Percentiles rank a stretch among this genome's conserved stretches.
Evolutionary conservation across 2,888 invertebrate genomes (phyloP).

Genomic region (Strigamia maritima): DNA sequence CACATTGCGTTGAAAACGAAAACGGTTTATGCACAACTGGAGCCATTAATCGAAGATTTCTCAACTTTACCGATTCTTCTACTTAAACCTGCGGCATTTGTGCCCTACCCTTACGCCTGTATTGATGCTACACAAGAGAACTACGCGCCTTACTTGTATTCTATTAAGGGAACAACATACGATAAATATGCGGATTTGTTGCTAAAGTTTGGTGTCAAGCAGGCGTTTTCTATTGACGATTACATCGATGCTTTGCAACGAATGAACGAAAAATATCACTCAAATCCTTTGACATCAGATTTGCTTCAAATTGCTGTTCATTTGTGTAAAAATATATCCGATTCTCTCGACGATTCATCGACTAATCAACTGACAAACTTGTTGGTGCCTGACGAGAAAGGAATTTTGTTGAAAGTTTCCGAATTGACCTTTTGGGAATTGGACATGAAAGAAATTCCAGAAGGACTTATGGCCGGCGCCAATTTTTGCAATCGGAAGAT

Average conservation of each 20-base stretch:
- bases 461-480: too few species aligned
- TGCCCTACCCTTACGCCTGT: not conserved
- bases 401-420: not conserved
- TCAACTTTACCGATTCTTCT: too few species aligned
- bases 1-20: too few species aligned
- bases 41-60: too few species aligned
- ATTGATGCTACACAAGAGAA: not conserved
- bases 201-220: not conserved
- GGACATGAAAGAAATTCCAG: too few species aligned
- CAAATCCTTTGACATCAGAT: not conserved
- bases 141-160: not conserved
- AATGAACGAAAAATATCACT: not conserved
- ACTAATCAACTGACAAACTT: not conserved
- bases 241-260: not conserved
- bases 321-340: not conserved
- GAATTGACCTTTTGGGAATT: not conserved
- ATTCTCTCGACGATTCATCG: not conserved
- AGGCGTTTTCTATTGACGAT: not conserved
- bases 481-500: not conserved
- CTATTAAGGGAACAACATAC: not conserved
- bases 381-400: not conserved
- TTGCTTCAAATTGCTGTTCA: not conserved
- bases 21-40: too few species aligned
- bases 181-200: not conserved
- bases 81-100: not conserved